A percentile compares a stretch with the other conserved stretches of the same genome.
Evolutionary conservation across 1,140 invertebrate species (phyloP).

Genomic region (Chionoecetes opilio): DNA sequence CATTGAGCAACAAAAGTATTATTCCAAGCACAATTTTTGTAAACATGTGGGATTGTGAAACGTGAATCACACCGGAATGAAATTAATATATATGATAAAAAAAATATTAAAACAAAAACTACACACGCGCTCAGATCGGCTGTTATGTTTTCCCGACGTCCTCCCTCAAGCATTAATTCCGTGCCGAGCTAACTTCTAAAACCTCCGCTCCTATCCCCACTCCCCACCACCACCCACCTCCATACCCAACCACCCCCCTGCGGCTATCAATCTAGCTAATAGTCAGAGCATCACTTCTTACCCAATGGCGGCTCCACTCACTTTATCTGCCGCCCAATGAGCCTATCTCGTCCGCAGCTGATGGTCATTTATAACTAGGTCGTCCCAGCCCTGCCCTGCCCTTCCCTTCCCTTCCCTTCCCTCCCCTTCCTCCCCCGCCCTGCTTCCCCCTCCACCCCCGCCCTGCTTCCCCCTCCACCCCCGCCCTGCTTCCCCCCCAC

Average conservation of each 20-base stretch:
- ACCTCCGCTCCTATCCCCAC: too few species aligned
- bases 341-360: constrained; percentile 15
- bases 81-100: too few species aligned
- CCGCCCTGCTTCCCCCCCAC: not conserved
- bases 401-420: not conserved
- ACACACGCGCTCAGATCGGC: too few species aligned
- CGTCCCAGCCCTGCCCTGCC: not conserved
- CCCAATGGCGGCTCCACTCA: not conserved
- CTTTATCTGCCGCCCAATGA: constrained; percentile 25
- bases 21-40: too few species aligned
- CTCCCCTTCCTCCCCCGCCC: not conserved
- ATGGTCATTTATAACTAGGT: not conserved
- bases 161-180: too few species aligned
- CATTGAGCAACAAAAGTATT: too few species aligned
- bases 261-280: not conserved
- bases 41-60: too few species aligned
- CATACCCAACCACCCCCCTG: not conserved
- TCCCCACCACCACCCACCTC: not conserved
- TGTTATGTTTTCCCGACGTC: too few species aligned
- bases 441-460: not conserved
- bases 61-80: too few species aligned
- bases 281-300: not conserved
- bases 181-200: too few species aligned
- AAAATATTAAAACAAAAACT: too few species aligned
- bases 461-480: not conserved